Evolutionary conservation across 2,888 invertebrate species (phyloP), one percentile per base, ranked within the genome.

Genomic region (Alloscopus bannaensis): DNA sequence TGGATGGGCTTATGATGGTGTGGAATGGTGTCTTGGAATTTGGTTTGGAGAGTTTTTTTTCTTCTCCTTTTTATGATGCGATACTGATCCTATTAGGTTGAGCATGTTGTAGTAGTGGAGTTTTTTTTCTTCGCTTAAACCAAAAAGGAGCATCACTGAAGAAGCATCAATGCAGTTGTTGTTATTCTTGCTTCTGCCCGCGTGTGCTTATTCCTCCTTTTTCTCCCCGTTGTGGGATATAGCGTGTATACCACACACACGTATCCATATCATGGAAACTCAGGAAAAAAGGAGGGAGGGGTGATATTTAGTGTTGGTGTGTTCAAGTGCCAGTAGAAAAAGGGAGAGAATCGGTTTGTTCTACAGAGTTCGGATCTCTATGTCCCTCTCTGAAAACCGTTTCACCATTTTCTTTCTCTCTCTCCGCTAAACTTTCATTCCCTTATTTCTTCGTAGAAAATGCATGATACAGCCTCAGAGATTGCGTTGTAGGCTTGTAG

Each of bases 31-130:
- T 60, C 29, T 3, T 60, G 60, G 60, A 60, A 60, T 60, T 60
- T 60, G 40, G 60, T 60, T 60, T 59, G 31, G 59, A 1, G n/a
- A n/a, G n/a, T n/a, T n/a, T n/a, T n/a, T 55, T 55, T 55, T 50
- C 28, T 55, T 59, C 31, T 40, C 60, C 24, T 60, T 40, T 40
- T 22, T 36, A 22, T 16, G 16, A 26, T 55, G 26, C 28, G 22
- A 47, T 60, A 16, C 31, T 60, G 60, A 60, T 60, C 60, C 60
- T 60, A 22, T 40, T 60, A 40, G 42, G 22, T 3, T 11, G 31
- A n/a, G 57, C 31, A 29, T 40, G 24, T 40, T 22, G 2, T 16
- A 28, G 57, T 28, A 16, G 16, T 20, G 40, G 18, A 50, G n/a
- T n/a, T n/a, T n/a, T n/a, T n/a, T n/a, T n/a, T n/a, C n/a, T n/a